Base-by-base conservation (phyloP, 2,888 invertebrate genomes). In the Troilus luridus region DNA sequence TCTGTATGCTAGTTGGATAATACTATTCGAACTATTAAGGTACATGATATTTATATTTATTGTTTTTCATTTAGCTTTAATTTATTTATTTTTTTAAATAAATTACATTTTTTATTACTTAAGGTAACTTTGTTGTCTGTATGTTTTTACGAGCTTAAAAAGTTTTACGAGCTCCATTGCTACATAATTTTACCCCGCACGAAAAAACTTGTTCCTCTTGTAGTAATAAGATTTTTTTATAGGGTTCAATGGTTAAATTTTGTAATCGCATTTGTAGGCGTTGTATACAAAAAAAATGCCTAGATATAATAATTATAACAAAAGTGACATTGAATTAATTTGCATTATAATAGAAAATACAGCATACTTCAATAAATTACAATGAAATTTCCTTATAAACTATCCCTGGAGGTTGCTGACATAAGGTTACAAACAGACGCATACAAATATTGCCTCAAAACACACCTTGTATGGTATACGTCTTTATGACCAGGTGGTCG, bases 381-480 rank as follows among this genome's bases (percentile, higher is more conserved):
- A 64, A n/a, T 64, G n/a, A n/a, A n/a, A 77, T 9, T 8, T 41
- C 41, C 17, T 19, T 77, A 41, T 77, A 41, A 77, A 77, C 41
- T 77, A 41, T 77, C 41, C 27, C 17, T 17, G 72, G 72, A 77
- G 72, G 72, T 77, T 77, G 27, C 72, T 41, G 72, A 6, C 72
- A 77, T 27, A 41, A 77, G 72, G 72, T 77, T 77, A 77, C 72
- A 77, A 77, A 77, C 72, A 67, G 11, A 67, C 5, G 67, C 64
- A 72, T 72, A 14, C 12, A 19, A 27, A 27, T 14, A 0, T 11
- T 27, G 64, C 41, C 72, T 27, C n/a, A 77, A 59, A 59, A 59
- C 2, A 41, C 11, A 27, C 17, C 17, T 17, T 17, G 27, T 77
- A 19, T 41, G 72, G 17, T 41, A 41, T 19, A 41, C 7, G 6